phyloP scores from a whole-genome alignment of 2,113 vertebrate species.

The Laticauda laticaudata region DNA sequence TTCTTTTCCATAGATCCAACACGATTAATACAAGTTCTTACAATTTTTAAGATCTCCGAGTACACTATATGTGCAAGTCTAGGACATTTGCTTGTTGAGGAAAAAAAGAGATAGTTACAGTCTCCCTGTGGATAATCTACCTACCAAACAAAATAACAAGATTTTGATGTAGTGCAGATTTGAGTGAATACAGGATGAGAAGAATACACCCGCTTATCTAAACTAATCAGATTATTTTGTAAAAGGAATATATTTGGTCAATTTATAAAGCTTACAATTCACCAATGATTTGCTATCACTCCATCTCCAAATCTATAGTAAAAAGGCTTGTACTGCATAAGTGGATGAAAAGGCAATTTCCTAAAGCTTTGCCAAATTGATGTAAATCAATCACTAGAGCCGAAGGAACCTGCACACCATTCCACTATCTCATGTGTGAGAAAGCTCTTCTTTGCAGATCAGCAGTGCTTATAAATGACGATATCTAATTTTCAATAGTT shows the following conservation, averaged over 20 bases:
- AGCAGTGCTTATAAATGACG: slow-evolving; percentile 32
- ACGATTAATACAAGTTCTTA: background rate
- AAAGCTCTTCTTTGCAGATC: slow-evolving; percentile 44
- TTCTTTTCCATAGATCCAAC: background rate
- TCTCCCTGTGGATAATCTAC: background rate
- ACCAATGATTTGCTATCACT: slow-evolving; percentile 37
- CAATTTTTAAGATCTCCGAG: background rate
- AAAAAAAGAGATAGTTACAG: background rate
- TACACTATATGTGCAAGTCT: background rate
- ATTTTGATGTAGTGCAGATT: slow-evolving; percentile 5
- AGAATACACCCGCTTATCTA: slow-evolving; percentile 19
- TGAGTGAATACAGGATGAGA: background rate
- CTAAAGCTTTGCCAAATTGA: slow-evolving; percentile 49
- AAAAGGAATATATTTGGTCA: slow-evolving; percentile 39
- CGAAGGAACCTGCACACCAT: slow-evolving; percentile 37
- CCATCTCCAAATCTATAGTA: slow-evolving; percentile 32
- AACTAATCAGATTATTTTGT: slow-evolving; percentile 3
- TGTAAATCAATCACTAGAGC: slow-evolving; percentile 59
- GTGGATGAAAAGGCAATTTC: slow-evolving; percentile 51
- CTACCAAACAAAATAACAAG: slow-evolving; percentile 11
- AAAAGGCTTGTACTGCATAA: slow-evolving; percentile 53
- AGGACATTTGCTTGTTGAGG: background rate
- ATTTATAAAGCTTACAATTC: slow-evolving; percentile 47
- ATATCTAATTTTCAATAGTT: slow-evolving; percentile 17
- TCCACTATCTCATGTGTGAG: slow-evolving; percentile 36